Percentiles rank a stretch among this genome's conserved stretches.
Conservation (phyloP, 2,113 vertebrate genomes). For the Oenanthe oenanthe region DNA sequence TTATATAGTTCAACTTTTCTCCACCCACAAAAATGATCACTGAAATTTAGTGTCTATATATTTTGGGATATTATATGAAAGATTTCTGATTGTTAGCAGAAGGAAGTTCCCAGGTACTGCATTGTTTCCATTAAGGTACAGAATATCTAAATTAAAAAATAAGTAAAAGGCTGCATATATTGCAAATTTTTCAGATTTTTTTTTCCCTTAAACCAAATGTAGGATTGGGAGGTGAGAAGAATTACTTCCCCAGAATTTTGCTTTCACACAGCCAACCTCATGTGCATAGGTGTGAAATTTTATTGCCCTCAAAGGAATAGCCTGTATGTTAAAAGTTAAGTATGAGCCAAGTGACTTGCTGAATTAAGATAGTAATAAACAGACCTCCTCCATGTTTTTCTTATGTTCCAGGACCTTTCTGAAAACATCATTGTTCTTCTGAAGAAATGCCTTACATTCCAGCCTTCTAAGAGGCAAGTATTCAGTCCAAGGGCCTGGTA, state of each 20-base stretch:
- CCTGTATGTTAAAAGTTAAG: background rate
- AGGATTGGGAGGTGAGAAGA: background rate
- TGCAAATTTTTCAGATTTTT: background rate
- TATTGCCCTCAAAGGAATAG: background rate
- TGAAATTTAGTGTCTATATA: background rate
- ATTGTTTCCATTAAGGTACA: background rate
- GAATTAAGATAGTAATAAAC: background rate
- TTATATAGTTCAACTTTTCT: background rate
- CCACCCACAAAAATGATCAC: background rate
- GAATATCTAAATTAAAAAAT: background rate
- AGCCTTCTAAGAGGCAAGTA: conserved; percentile 88
- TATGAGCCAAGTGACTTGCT: background rate
- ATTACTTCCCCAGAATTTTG: background rate
- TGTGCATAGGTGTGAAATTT: background rate
- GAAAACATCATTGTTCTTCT: conserved; percentile 83
- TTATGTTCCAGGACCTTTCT: conserved; percentile 81
- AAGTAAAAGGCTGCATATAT: background rate
- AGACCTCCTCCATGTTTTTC: background rate
- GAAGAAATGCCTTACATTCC: conserved; percentile 92
- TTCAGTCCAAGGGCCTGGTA: background rate
- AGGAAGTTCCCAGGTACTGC: background rate
- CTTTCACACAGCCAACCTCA: background rate
- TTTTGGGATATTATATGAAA: background rate
- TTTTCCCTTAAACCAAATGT: background rate
- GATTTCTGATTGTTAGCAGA: background rate